Conservation (phyloP, 2,113 vertebrate species). For the Machaerirhynchus nigripectus region DNA sequence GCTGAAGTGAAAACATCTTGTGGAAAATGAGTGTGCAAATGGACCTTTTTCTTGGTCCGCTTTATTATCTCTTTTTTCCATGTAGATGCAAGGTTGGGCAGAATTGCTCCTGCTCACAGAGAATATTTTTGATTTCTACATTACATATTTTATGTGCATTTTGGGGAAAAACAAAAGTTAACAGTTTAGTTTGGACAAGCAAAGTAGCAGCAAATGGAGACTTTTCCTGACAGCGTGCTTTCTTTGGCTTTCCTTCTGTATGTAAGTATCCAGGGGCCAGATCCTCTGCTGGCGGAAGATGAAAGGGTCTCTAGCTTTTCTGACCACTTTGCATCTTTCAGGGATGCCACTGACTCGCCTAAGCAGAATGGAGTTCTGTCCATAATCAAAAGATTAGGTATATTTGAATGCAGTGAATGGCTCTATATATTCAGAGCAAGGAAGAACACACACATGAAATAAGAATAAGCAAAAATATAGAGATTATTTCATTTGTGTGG, state of each 20-base stretch:
- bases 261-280: not conserved
- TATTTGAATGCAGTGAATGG: not conserved
- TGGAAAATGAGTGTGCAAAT: not conserved
- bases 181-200: not conserved
- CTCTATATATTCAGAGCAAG: constrained; percentile 6
- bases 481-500: not conserved
- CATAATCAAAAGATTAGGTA: not conserved
- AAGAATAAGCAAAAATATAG: not conserved
- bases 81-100: not conserved
- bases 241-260: not conserved
- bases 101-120: not conserved
- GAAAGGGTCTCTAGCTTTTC: not conserved
- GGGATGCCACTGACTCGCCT: not conserved
- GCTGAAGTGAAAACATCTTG: not conserved
- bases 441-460: not conserved
- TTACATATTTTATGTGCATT: not conserved
- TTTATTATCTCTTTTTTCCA: not conserved
- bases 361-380: not conserved
- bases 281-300: not conserved
- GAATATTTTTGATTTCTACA: not conserved
- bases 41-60: not conserved
- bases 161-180: not conserved
- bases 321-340: not conserved
- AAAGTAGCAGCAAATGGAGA: not conserved
- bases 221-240: not conserved